Conservation (phyloP, 2,113 vertebrate species). For the Naja naja region DNA sequence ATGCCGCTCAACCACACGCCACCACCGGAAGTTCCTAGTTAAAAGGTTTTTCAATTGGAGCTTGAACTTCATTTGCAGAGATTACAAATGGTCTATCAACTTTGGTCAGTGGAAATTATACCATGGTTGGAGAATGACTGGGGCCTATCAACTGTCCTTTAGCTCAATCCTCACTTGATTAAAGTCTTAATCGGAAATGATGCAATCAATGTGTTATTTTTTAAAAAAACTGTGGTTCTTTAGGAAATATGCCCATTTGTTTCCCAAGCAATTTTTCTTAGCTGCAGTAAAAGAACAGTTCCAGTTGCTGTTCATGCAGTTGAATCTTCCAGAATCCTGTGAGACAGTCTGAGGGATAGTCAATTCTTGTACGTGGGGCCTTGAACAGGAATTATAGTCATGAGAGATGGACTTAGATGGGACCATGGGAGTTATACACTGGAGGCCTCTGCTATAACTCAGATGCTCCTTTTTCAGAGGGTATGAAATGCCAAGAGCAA, state of each 20-base stretch:
- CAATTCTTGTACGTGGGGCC: background rate
- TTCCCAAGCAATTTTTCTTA: background rate
- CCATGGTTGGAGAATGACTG: background rate
- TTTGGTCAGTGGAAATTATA: background rate
- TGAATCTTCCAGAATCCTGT: background rate
- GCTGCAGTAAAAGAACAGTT: background rate
- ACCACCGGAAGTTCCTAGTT: no score
- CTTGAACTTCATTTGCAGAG: background rate
- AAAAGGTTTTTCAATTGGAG: background rate
- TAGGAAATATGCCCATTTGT: background rate
- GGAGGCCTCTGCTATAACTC: background rate
- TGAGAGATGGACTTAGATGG: background rate
- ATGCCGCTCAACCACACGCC: no score
- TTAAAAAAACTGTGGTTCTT: background rate
- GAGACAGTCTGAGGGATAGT: background rate
- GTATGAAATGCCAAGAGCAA: background rate
- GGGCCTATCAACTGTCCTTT: background rate
- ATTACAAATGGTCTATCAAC: background rate
- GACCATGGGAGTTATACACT: background rate
- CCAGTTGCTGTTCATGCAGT: background rate
- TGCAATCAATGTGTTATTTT: background rate
- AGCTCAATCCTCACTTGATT: background rate
- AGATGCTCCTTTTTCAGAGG: background rate
- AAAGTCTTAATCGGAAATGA: background rate
- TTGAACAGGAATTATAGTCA: background rate